These are phyloP conservation scores for Rhinolophus sinicus DNA, from an alignment of 2,113 vertebrate genomes.

Conservation along the genomic window DNA sequence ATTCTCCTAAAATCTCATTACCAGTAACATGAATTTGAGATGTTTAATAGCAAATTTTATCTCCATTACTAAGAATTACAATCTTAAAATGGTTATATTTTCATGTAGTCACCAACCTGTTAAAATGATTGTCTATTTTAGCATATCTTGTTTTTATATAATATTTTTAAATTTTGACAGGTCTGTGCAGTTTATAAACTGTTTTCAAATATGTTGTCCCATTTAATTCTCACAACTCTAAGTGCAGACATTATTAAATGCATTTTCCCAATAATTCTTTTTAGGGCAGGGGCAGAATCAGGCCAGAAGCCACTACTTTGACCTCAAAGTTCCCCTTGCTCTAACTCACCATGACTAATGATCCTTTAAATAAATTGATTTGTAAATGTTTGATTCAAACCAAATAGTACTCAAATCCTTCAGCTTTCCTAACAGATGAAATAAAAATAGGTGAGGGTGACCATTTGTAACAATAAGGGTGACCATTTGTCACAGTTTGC, in stretches of 20 bases:
- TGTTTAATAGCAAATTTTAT: background rate
- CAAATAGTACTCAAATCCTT: background rate
- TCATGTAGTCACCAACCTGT: background rate
- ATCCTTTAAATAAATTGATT: background rate
- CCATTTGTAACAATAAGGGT: background rate
- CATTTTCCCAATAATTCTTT: background rate
- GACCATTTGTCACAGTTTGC: background rate
- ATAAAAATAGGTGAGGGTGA: background rate
- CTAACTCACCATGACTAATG: background rate
- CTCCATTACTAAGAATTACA: background rate
- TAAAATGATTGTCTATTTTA: background rate
- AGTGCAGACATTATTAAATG: background rate
- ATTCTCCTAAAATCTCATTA: background rate
- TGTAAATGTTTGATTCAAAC: background rate
- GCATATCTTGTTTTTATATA: background rate
- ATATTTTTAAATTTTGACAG: background rate
- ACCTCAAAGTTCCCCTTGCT: background rate
- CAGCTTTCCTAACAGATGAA: background rate
- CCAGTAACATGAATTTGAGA: background rate
- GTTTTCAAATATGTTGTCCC: background rate
- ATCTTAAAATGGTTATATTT: background rate
- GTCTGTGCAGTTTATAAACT: background rate
- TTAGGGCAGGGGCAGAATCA: background rate
- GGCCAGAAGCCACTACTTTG: background rate
- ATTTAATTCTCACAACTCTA: background rate